Evolutionary conservation across 2,113 vertebrate species (phyloP).

Genomic region (Cranoglanis bouderius): DNA sequence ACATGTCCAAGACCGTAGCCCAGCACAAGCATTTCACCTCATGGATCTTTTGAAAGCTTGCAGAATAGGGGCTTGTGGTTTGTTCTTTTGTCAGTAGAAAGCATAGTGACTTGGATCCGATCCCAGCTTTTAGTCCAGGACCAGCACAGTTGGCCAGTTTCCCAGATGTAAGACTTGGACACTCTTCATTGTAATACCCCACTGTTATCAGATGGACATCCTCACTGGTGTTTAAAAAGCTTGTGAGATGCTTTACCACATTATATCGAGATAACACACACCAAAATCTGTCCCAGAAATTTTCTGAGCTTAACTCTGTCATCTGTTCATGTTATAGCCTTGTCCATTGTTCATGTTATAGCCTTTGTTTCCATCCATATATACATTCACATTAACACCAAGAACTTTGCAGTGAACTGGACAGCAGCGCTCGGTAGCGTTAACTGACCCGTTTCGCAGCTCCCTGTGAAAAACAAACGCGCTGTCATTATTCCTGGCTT

Average conservation of each 20-base stretch:
- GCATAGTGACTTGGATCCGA: background rate
- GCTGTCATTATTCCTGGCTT: conserved; percentile 25
- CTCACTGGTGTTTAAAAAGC: conserved; percentile 6
- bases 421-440: conserved; percentile 22
- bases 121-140: conserved; percentile 9
- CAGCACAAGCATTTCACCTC: background rate
- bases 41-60: background rate
- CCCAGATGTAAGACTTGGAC: conserved; percentile 8
- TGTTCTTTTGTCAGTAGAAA: background rate
- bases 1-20: background rate
- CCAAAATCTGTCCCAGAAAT: background rate
- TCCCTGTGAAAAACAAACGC: conserved; percentile 29
- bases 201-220: conserved; percentile 14
- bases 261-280: background rate
- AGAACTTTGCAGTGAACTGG: background rate
- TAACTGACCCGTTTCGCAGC: conserved; percentile 19
- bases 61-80: conserved; percentile 4
- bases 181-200: conserved; percentile 8
- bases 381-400: background rate
- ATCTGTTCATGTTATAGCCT: background rate
- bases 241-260: background rate
- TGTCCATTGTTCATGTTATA: background rate
- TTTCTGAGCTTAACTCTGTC: background rate
- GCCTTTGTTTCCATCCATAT: background rate
- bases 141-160: conserved; percentile 12